Conservation (phyloP, 2,797 vertebrate species). For the Sebastes iracundus region DNA sequence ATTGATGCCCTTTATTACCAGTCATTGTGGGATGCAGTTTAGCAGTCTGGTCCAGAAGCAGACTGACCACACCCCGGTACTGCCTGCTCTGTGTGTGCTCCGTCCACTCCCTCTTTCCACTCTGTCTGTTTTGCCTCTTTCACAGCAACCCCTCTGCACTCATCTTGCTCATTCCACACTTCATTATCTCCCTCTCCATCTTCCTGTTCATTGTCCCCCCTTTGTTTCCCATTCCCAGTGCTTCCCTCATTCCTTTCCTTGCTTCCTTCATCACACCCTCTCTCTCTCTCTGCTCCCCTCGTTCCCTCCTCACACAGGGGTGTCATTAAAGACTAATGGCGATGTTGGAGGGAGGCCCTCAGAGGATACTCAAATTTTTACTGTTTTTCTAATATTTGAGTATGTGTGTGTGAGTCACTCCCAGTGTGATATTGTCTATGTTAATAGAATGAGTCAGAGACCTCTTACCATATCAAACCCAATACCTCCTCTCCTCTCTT, state of each 20-base stretch:
- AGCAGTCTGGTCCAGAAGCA: conserved; percentile 41
- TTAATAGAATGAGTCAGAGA: conserved; percentile 43
- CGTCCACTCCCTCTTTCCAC: conserved; percentile 5
- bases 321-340: conserved; percentile 43
- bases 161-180: neutral
- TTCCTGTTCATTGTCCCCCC: neutral
- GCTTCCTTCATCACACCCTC: neutral
- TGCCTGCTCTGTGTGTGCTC: conserved; percentile 15
- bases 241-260: neutral
- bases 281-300: neutral
- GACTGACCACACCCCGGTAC: conserved; percentile 53
- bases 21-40: conserved; percentile 37
- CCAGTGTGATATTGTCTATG: conserved; percentile 18
- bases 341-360: neutral
- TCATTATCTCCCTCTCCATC: neutral
- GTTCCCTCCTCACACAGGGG: neutral
- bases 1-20: conserved; percentile 50
- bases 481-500: neutral
- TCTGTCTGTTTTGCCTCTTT: neutral
- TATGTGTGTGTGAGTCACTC: conserved; percentile 8
- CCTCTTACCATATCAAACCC: conserved; percentile 36
- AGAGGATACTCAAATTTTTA: conserved; percentile 12
- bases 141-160: neutral
- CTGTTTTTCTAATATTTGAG: neutral
- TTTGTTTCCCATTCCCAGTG: neutral